Evolutionary conservation across 2,797 vertebrate genomes (phyloP).

Genomic region (Paedocypris micromegethes): DNA sequence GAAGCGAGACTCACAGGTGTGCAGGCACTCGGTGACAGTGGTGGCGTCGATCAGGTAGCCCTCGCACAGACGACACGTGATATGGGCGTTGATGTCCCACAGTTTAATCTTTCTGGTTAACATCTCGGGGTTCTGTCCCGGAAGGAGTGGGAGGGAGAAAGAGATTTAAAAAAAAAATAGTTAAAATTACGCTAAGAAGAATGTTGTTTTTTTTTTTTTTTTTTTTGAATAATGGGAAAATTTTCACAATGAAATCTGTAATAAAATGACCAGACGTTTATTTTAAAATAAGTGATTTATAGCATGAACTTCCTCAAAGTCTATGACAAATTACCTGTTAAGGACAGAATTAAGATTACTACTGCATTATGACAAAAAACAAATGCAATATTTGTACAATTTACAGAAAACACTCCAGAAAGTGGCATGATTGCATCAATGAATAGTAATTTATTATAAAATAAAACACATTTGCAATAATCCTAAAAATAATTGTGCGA

Average conservation of each 20-base stretch:
- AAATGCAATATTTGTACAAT: no score
- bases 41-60: slow-evolving; percentile 98
- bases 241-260: no score
- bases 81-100: slow-evolving; percentile 99
- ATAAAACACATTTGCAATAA: no score
- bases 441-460: no score
- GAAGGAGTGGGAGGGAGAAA: not conserved
- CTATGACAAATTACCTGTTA: not conserved
- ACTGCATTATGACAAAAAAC: no score
- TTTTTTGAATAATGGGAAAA: not conserved
- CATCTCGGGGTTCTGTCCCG: slow-evolving; percentile 81
- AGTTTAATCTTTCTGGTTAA: slow-evolving; percentile 98
- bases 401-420: no score
- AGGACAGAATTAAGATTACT: no score
- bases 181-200: not conserved
- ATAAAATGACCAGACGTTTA: no score
- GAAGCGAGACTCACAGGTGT: slow-evolving; percentile 84
- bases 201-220: not conserved
- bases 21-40: slow-evolving; percentile 97
- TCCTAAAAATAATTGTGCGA: not conserved
- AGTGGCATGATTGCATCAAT: no score
- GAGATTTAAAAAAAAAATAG: not conserved
- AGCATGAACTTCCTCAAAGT: not conserved
- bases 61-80: slow-evolving; percentile 96
- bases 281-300: no score